Evolutionary conservation across 2,113 vertebrate genomes (phyloP).

Genomic region (Archocentrus centrarchus): DNA sequence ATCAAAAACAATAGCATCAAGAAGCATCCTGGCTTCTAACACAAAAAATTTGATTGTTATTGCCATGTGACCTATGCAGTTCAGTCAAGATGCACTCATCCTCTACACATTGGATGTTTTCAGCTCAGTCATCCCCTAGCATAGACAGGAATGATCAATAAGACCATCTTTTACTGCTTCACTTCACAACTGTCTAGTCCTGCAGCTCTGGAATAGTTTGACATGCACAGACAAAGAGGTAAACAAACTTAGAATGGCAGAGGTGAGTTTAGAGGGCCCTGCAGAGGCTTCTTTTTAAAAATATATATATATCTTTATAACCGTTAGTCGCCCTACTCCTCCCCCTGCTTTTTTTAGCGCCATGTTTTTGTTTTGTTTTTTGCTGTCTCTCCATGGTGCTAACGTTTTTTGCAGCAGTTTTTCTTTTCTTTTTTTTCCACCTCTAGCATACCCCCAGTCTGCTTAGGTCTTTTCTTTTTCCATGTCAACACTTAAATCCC

Average conservation of each 20-base stretch:
- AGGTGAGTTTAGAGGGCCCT: conserved; percentile 60
- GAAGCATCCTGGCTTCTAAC: conserved; percentile 28
- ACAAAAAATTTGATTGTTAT: conserved; percentile 62
- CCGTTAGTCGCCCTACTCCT: conserved; percentile 1
- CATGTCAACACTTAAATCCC: conserved; percentile 42
- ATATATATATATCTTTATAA: conserved; percentile 6
- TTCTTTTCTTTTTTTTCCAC: background rate
- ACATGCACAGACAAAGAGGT: conserved; percentile 59
- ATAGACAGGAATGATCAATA: conserved; percentile 78
- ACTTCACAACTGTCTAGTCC: conserved; percentile 75
- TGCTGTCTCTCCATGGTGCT: conserved; percentile 5
- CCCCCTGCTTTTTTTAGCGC: background rate
- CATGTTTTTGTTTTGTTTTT: background rate
- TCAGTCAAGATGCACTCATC: conserved; percentile 78
- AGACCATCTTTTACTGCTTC: conserved; percentile 77
- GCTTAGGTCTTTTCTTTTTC: conserved; percentile 25
- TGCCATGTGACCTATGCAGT: conserved; percentile 71
- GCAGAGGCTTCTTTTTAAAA: conserved; percentile 23
- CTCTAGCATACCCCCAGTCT: background rate
- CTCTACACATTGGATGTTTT: conserved; percentile 76
- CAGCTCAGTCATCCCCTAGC: conserved; percentile 73
- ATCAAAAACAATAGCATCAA: conserved; percentile 19
- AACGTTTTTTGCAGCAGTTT: conserved; percentile 3
- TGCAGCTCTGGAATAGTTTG: conserved; percentile 57
- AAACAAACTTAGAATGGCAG: conserved; percentile 74